These are phyloP conservation scores for Callospermophilus lateralis DNA, from an alignment of 2,113 vertebrate species.

Conservation along the genomic window DNA sequence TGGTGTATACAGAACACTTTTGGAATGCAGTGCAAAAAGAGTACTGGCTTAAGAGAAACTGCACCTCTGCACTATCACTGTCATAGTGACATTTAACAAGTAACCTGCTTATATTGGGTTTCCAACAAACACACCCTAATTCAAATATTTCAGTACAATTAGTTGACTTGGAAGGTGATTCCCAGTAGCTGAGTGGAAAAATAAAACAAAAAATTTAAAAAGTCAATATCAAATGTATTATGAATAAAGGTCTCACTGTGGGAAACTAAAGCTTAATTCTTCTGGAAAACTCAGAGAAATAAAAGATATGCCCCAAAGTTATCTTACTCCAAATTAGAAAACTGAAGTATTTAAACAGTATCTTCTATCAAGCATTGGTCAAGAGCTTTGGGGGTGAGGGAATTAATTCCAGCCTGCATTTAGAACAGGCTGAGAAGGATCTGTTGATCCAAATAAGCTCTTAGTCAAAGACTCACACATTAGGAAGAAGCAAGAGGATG, in stretches of 20 bases:
- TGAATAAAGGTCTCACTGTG: neutral
- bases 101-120: neutral
- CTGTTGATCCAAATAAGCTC: neutral
- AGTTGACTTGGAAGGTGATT: neutral
- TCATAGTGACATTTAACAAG: neutral
- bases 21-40: neutral
- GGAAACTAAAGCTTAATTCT: neutral
- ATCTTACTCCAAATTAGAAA: neutral
- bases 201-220: neutral
- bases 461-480: neutral
- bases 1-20: neutral
- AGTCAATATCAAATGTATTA: neutral
- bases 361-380: neutral
- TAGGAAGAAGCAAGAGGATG: neutral
- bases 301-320: neutral
- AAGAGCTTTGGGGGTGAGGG: neutral
- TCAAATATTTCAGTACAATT: conserved; percentile 1
- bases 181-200: neutral
- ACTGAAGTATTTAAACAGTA: neutral
- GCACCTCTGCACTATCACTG: neutral
- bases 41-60: neutral
- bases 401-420: neutral
- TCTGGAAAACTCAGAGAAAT: neutral
- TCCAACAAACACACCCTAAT: neutral
- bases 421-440: neutral